Evolutionary conservation across 2,797 vertebrate genomes (phyloP), one percentile per base, ranked within the genome.

Genomic region (Neoniphon sammara): DNA sequence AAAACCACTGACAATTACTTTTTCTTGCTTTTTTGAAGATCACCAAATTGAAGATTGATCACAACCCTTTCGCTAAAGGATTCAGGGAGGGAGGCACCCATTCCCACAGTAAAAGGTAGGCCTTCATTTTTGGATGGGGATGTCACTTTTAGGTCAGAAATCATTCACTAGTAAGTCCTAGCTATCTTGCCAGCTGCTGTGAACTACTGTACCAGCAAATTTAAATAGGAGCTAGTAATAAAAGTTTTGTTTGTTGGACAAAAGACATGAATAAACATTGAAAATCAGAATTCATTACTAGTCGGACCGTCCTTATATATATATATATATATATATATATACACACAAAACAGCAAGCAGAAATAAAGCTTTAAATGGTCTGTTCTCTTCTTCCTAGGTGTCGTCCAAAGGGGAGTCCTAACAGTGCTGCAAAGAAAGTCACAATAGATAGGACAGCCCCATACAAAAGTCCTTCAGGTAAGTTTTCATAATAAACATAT

Each of bases 21-120:
- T 18, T 58, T 44, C 42, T 15, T 54, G 54, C 0, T 8, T 20
- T 30, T 69, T 69, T 72, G n/a, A 62, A 95, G 95, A 95, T 96
- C 75, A 96, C 94, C 44, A 95, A 94, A 84, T 83, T 96, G 61
- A 96, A 97, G 90, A 97, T 96, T 34, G 94, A 97, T 85, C 94
- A 96, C 93, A 96, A 97, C 68, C 94, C 95, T 0, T 97, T 96
- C 53, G 95, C 96, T 10, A 95, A 96, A 91, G 95, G 95, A 58
- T 97, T 97, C 89, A 89, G 95, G 7, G 95, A 96, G 39, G 95
- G 95, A 4, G 95, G 95, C 21, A 94, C 92, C 23, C 87, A 91
- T 46, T 85, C 82, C 10, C 88, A 90, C 15, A 84, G 82, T 15
- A 91, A 91, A 81, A 86, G 89, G 91, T 91, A 65, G 2, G 39